Evolutionary conservation across 1,140 invertebrate genomes (phyloP).

Genomic region (Melanaphis sacchari): DNA sequence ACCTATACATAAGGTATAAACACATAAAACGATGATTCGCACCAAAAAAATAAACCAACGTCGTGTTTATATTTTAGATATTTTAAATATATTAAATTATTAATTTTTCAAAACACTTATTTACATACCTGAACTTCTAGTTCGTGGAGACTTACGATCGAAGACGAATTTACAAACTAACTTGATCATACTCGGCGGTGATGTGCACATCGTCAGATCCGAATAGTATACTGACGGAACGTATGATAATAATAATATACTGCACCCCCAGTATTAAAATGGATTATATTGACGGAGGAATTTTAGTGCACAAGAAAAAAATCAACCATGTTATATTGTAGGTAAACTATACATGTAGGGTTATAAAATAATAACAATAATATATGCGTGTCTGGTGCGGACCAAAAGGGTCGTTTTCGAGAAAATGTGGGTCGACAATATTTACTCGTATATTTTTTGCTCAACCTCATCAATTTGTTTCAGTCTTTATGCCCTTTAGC

Average conservation of each 20-base stretch:
- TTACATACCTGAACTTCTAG: constrained; percentile 30
- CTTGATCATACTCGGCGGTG: neutral
- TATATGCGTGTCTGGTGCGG: neutral
- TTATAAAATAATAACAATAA: constrained; percentile 21
- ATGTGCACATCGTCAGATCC: neutral
- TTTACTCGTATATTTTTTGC: constrained; percentile 28
- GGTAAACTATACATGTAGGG: neutral
- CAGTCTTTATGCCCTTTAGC: neutral
- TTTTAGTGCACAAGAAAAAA: neutral
- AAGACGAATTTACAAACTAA: neutral
- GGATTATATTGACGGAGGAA: neutral
- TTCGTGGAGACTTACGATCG: neutral
- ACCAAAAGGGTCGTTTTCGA: neutral
- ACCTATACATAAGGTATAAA: neutral
- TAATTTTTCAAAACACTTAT: neutral
- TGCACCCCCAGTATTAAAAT: neutral
- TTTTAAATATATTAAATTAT: neutral
- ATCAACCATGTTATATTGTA: neutral
- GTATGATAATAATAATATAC: neutral
- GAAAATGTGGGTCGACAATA: constrained; percentile 33
- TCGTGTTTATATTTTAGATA: too few species aligned
- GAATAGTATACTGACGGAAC: neutral
- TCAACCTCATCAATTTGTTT: neutral
- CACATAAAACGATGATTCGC: neutral
- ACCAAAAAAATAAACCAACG: neutral